Conservation (phyloP, 2,113 vertebrate genomes). For the Xiphophorus maculatus region DNA sequence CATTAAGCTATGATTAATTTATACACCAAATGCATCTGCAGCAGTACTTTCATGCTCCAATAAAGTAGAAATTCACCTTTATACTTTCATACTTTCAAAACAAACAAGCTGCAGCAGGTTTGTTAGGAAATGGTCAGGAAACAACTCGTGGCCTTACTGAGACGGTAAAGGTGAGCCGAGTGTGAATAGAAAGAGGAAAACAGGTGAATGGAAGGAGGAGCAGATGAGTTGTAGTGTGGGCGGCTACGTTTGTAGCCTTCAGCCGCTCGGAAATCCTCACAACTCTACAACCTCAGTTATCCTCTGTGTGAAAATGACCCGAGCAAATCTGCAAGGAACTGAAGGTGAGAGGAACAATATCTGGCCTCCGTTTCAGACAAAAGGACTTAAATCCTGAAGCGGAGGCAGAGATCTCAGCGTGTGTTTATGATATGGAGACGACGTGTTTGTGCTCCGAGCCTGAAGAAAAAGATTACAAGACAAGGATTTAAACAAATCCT, state of each 20-base stretch:
- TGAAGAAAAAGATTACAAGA: slow-evolving; percentile 38
- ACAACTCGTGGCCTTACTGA: not conserved
- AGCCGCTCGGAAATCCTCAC: slow-evolving; percentile 30
- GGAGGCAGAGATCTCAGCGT: slow-evolving; percentile 15
- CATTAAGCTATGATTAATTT: slow-evolving; percentile 17
- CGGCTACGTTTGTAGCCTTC: slow-evolving; percentile 4
- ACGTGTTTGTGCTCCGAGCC: slow-evolving; percentile 19
- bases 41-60: not conserved
- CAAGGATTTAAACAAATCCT: slow-evolving; percentile 31
- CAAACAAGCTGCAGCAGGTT: slow-evolving; percentile 8
- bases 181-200: no score
- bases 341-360: slow-evolving; percentile 13
- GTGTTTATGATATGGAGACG: slow-evolving; percentile 35
- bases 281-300: slow-evolving; percentile 10
- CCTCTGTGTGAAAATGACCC: not conserved
- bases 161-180: not conserved
- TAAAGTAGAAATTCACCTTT: slow-evolving; percentile 28
- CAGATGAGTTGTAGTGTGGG: slow-evolving; percentile 31
- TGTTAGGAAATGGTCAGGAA: slow-evolving; percentile 9
- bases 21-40: not conserved
- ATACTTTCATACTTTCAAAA: slow-evolving; percentile 21
- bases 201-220: slow-evolving; percentile 12
- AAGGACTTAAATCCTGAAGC: slow-evolving; percentile 42
- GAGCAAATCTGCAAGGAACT: slow-evolving; percentile 36
- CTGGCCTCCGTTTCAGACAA: slow-evolving; percentile 44